Evolutionary conservation across 2,113 vertebrate species (phyloP).

Genomic region (Embiotoca jacksoni): DNA sequence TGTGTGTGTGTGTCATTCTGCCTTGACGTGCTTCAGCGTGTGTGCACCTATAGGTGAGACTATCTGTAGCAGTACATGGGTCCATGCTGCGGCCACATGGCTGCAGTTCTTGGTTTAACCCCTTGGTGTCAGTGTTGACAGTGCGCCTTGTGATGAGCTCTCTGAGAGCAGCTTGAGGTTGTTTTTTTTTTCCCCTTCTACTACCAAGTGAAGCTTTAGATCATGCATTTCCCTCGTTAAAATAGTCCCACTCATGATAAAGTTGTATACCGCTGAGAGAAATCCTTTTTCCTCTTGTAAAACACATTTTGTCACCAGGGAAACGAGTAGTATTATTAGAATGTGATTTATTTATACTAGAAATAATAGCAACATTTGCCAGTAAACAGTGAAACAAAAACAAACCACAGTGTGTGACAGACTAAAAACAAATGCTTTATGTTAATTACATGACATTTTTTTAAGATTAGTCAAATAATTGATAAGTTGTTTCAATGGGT

Average conservation of each 20-base stretch:
- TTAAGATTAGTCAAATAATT: too few species aligned
- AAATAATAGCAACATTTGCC: too few species aligned
- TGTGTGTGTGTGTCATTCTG: constrained; percentile 18
- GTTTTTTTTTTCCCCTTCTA: constrained; percentile 17
- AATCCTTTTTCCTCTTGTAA: too few species aligned
- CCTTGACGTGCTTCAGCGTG: constrained; percentile 17
- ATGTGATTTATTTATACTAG: too few species aligned
- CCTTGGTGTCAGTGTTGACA: constrained; percentile 84
- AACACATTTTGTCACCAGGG: too few species aligned
- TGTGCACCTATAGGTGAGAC: constrained; percentile 42
- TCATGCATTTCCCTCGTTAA: constrained; percentile 24
- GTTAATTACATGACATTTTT: too few species aligned
- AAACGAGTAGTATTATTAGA: too few species aligned
- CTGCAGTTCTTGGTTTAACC: constrained; percentile 75
- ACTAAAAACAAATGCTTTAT: too few species aligned
- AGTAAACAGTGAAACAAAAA: too few species aligned
- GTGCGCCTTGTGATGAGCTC: constrained; percentile 43
- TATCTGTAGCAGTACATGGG: constrained; percentile 5
- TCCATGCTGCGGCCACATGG: constrained; percentile 20
- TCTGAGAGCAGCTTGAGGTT: constrained; percentile 7
- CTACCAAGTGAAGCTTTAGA: constrained; percentile 16
- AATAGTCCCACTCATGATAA: constrained; percentile 13
- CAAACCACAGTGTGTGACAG: too few species aligned
- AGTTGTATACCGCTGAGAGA: not conserved
- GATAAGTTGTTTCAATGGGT: too few species aligned